A percentile compares a stretch with the other conserved stretches of the same genome.
Evolutionary conservation across 2,113 vertebrate genomes (phyloP).

Genomic region (Oncorhynchus tshawytscha): DNA sequence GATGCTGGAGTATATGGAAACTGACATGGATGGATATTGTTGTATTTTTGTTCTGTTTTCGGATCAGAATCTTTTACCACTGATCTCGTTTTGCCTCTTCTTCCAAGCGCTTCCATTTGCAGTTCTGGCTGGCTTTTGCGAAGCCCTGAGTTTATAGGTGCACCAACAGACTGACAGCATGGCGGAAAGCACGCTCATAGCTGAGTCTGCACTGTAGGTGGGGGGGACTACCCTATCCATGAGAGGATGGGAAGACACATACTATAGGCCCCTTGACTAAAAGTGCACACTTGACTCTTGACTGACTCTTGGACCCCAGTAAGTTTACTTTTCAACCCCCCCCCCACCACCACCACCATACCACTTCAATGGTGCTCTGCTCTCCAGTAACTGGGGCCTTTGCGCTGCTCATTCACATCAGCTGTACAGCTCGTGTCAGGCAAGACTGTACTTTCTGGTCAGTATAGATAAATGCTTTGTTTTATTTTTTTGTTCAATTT

Average conservation of each 20-base stretch:
- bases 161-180: constrained; percentile 29
- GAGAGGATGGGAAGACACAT: constrained; percentile 18
- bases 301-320: constrained; percentile 61
- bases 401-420: constrained; percentile 18
- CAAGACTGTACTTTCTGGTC: constrained; percentile 39
- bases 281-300: constrained; percentile 46
- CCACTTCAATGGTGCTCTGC: constrained; percentile 52
- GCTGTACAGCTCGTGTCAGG: constrained; percentile 37
- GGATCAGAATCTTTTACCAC: constrained; percentile 42
- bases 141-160: constrained; percentile 27
- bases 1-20: constrained; percentile 52
- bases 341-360: constrained; percentile 1
- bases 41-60: constrained; percentile 36
- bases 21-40: constrained; percentile 58
- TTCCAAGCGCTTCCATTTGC: constrained; percentile 61
- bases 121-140: constrained; percentile 60
- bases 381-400: constrained; percentile 28
- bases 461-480: constrained; percentile 53
- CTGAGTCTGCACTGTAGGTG: constrained; percentile 54
- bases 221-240: constrained; percentile 1
- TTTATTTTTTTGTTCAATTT: constrained; percentile 48
- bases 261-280: constrained; percentile 1
- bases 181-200: constrained; percentile 36
- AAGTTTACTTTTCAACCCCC: constrained; percentile 44
- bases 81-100: constrained; percentile 27